Evolutionary conservation across 2,113 vertebrate species (phyloP).

Genomic region (Setophaga petechia): DNA sequence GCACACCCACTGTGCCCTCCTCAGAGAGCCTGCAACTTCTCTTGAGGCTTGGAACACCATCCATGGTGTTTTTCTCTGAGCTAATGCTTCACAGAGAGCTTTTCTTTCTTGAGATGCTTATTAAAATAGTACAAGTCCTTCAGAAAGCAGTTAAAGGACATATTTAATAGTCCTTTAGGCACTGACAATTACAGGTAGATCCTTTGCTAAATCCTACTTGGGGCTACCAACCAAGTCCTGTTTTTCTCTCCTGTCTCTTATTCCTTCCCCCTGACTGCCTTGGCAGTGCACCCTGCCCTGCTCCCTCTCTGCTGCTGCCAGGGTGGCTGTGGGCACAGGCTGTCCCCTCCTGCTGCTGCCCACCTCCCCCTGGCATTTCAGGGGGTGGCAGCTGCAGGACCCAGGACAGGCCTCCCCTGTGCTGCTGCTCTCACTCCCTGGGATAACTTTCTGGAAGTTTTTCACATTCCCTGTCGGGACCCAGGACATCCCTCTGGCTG

Average conservation of each 20-base stretch:
- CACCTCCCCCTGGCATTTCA: neutral
- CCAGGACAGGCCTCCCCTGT: neutral
- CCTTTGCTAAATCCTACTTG: no score
- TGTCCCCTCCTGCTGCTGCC: neutral
- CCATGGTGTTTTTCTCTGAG: neutral
- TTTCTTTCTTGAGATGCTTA: no score
- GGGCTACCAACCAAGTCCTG: fast-evolving
- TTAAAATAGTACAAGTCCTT: no score
- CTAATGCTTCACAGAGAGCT: no score
- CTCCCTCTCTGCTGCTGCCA: neutral
- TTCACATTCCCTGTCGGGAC: neutral
- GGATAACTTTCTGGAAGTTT: neutral
- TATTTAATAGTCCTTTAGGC: no score
- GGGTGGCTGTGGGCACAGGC: no score
- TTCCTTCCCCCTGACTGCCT: neutral
- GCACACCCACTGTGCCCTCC: neutral
- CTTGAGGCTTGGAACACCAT: neutral
- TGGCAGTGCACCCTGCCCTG: neutral
- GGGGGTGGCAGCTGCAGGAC: fast-evolving
- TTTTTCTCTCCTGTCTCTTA: neutral
- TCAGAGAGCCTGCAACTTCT: neutral
- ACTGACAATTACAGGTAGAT: no score
- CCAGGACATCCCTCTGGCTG: no score
- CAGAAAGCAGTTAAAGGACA: no score
- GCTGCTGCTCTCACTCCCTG: neutral